These are phyloP conservation scores for Zophobas morio DNA, from an alignment of 1,140 invertebrate genomes.

Conservation along the genomic window DNA sequence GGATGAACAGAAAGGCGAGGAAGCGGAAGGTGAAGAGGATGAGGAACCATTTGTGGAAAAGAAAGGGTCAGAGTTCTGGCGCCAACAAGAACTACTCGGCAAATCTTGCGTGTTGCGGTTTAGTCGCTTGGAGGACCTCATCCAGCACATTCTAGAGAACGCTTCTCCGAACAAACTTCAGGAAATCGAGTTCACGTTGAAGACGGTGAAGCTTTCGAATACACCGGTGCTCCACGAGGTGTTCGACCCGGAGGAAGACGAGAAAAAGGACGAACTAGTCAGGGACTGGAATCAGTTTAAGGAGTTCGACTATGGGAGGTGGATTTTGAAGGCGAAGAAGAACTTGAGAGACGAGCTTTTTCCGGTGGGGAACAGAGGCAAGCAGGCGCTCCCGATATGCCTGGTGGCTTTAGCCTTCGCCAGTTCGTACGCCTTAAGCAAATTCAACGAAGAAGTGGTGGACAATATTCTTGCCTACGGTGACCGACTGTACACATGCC, in stretches of 20 bases:
- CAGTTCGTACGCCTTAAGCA: constrained; percentile 43
- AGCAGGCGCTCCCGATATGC: constrained; percentile 53
- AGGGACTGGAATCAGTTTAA: constrained; percentile 57
- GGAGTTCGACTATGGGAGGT: constrained; percentile 49
- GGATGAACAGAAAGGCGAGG: neutral
- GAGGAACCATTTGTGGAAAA: constrained; percentile 9
- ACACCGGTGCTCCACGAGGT: neutral
- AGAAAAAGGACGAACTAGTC: neutral
- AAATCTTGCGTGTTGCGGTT: constrained; percentile 56
- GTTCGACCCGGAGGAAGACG: constrained; percentile 5
- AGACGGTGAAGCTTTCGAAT: constrained; percentile 43
- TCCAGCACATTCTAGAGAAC: constrained; percentile 56
- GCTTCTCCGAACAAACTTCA: constrained; percentile 50
- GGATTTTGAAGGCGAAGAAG: constrained; percentile 53
- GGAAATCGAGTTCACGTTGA: constrained; percentile 49
- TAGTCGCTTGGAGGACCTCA: constrained; percentile 47
- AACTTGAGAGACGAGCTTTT: constrained; percentile 39
- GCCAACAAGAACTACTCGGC: constrained; percentile 41
- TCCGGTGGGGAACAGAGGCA: constrained; percentile 54
- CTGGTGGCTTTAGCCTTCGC: constrained; percentile 55
- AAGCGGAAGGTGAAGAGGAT: constrained; percentile 22
- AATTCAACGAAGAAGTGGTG: constrained; percentile 67
- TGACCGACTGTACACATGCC: constrained; percentile 67
- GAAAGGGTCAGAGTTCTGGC: constrained; percentile 13
- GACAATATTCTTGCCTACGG: constrained; percentile 70